Evolutionary conservation across 2,113 vertebrate genomes (phyloP), one percentile per base, ranked within the genome.

Genomic region (Carassius carassius): DNA sequence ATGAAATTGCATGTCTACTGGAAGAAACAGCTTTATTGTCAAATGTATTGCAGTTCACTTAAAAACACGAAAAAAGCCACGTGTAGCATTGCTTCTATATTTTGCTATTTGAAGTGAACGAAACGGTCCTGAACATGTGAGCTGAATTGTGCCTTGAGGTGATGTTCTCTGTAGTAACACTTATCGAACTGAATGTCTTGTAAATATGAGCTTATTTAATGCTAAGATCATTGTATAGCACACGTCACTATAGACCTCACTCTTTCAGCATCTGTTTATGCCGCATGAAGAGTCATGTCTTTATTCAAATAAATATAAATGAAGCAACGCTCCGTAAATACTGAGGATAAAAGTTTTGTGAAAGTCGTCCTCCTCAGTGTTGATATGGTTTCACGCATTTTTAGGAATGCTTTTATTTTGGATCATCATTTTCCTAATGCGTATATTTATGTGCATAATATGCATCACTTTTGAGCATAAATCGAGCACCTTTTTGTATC

Each of bases 131-230:
- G 51, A 67, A 65, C 69, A 82, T 75, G 25, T 87, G 58, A 83
- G 63, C 17, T 74, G 49, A 72, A 74, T 67, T 78, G 63, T 87
- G 84, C 84, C 79, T 87, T 85, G 44, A 83, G 78, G 72, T 73
- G 14, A 11, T 72, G n/a, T 83, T 11, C 9, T 78, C 32, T 69
- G 16, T 78, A 65, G 37, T 29, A 79, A 54, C 12, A 65, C 51
- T 83, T 32, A 23, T 49, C 12, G 37, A 76, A 49, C 12, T 75
- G 78, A 81, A 75, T 81, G 84, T 85, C 51, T 82, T 51, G 29
- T 85, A 85, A 81, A 70, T 78, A 72, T 29, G 29, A 54, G 47
- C 51, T 87, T 65, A 41, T n/a, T 56, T n/a, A 81, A 56, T 54
- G n/a, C 35, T 65, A 21, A 81, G 3, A 72, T 5, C 49, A 54